These are phyloP conservation scores for Temnothorax unifasciatus DNA, from an alignment of 2,888 invertebrate genomes.

Conservation along the genomic window DNA sequence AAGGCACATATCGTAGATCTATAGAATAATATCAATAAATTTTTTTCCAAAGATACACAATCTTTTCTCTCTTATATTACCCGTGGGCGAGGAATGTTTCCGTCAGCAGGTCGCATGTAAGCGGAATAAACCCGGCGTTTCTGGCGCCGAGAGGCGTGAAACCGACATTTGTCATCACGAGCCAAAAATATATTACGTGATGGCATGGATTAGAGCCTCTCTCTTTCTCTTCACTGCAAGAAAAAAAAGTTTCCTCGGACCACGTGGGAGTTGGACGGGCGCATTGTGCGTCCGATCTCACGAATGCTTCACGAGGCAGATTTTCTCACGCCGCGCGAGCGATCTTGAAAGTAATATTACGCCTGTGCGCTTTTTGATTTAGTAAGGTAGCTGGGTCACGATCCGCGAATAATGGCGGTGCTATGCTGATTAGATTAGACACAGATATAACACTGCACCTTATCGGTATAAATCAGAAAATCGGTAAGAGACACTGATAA, in stretches of 20 bases:
- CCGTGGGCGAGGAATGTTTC: not conserved
- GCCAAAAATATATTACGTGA: slow-evolving; percentile 48
- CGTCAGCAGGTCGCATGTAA: not conserved
- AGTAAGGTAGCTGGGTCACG: slow-evolving; percentile 29
- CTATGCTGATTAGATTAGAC: slow-evolving; percentile 69
- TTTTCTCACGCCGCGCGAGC: slow-evolving; percentile 43
- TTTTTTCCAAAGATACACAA: not conserved
- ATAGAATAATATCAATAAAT: not conserved
- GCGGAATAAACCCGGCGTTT: not conserved
- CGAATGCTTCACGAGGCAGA: not conserved
- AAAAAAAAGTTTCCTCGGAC: slow-evolving; percentile 33
- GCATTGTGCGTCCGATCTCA: slow-evolving; percentile 46
- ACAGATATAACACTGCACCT: slow-evolving; percentile 28
- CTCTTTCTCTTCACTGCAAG: not conserved
- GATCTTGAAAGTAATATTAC: slow-evolving; percentile 56
- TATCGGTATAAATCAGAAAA: slow-evolving; percentile 18
- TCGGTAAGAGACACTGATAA: slow-evolving; percentile 44
- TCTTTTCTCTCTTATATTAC: not conserved
- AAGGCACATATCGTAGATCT: not conserved
- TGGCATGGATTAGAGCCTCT: slow-evolving; percentile 15
- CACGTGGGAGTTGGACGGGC: slow-evolving; percentile 36
- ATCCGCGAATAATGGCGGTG: slow-evolving; percentile 24
- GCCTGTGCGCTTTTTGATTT: slow-evolving; percentile 48
- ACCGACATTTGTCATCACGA: slow-evolving; percentile 41
- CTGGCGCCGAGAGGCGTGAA: slow-evolving; percentile 34